Evolutionary conservation across 1,140 invertebrate species (phyloP).

Genomic region (Megalopta genalis): DNA sequence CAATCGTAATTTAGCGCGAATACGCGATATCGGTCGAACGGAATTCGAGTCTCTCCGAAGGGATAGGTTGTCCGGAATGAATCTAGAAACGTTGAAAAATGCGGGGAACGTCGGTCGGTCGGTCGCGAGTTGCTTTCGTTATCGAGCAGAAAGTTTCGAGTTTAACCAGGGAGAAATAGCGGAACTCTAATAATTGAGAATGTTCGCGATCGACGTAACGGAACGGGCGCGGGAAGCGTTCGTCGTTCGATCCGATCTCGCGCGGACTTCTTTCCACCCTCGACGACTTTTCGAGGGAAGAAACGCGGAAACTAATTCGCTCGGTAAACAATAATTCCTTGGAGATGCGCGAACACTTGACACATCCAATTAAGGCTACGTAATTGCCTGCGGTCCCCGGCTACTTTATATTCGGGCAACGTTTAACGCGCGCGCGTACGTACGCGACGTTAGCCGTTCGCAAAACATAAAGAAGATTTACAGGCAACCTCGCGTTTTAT

Average conservation of each 20-base stretch:
- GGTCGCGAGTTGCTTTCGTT: no score
- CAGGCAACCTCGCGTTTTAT: neutral
- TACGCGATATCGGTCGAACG: no score
- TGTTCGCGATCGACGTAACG: neutral
- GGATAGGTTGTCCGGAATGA: no score
- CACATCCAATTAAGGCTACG: constrained; percentile 31
- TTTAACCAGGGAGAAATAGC: neutral
- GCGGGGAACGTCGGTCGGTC: no score
- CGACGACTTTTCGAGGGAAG: neutral
- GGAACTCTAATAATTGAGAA: neutral
- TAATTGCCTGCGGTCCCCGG: constrained; percentile 19
- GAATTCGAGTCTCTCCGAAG: no score
- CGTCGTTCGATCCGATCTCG: neutral
- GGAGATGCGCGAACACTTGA: constrained; percentile 42
- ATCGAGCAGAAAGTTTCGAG: no score
- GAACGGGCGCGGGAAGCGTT: no score
- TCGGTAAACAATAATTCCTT: constrained; percentile 41
- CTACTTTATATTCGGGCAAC: constrained; percentile 16
- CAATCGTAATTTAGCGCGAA: no score
- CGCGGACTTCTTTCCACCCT: neutral
- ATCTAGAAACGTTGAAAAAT: no score
- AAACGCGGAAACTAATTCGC: constrained; percentile 22
- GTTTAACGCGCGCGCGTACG: neutral
- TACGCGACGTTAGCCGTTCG: neutral
- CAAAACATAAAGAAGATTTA: neutral